These are phyloP conservation scores for Tinea pellionella DNA, from an alignment of 2,888 invertebrate species.

Conservation along the genomic window DNA sequence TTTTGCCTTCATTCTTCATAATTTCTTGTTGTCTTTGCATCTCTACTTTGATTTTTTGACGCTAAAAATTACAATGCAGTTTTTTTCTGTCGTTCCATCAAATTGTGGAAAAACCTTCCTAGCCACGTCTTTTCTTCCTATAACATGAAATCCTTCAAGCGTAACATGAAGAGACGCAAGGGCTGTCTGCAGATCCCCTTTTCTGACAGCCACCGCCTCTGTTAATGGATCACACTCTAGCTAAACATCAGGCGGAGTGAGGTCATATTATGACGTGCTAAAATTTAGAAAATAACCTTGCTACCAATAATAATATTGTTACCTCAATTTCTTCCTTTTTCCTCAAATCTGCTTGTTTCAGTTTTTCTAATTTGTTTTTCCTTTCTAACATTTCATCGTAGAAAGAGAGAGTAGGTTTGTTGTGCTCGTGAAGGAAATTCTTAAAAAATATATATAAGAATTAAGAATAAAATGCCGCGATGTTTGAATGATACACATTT, in stretches of 20 bases:
- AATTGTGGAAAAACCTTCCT: too few relatives aligned
- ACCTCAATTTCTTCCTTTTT: slow-evolving; percentile 73
- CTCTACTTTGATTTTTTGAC: slow-evolving; percentile 78
- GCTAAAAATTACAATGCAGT: slow-evolving; percentile 36
- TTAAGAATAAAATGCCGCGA: too few relatives aligned
- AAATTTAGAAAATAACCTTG: too few relatives aligned
- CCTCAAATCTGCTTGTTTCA: slow-evolving; percentile 71
- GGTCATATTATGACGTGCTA: too few relatives aligned
- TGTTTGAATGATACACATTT: too few relatives aligned
- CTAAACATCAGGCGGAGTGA: too few relatives aligned
- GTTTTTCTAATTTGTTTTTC: slow-evolving; percentile 74
- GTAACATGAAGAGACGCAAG: too few relatives aligned
- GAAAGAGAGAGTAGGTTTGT: slow-evolving; percentile 86
- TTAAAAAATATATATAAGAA: slow-evolving; percentile 30
- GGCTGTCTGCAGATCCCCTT: too few relatives aligned
- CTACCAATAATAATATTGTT: neutral
- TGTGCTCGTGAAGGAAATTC: slow-evolving; percentile 83
- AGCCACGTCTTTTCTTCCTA: too few relatives aligned
- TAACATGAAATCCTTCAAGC: too few relatives aligned
- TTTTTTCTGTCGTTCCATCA: slow-evolving; percentile 67
- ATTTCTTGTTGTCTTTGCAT: slow-evolving; percentile 83
- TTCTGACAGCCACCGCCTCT: too few relatives aligned
- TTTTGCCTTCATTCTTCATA: slow-evolving; percentile 74
- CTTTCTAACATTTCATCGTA: slow-evolving; percentile 91
- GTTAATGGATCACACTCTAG: too few relatives aligned